Conservation (phyloP, 2,888 invertebrate species). For the Acrocyrtus sp. region DNA sequence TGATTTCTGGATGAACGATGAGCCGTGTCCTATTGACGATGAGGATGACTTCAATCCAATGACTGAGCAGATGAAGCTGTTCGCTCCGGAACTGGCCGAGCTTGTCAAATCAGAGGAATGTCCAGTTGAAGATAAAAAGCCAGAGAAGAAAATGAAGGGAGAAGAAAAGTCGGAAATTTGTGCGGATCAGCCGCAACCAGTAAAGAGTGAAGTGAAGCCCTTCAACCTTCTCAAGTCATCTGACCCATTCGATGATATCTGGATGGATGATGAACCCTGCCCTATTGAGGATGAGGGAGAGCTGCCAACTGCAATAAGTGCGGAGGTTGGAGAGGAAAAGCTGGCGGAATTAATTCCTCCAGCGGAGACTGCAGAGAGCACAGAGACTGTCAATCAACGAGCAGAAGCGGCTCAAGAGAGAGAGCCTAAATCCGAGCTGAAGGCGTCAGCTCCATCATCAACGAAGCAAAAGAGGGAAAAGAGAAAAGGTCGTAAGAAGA, state of each 20-base stretch:
- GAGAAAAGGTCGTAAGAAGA: slow-evolving; percentile 19
- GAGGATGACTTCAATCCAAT: slow-evolving; percentile 21
- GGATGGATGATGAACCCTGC: slow-evolving; percentile 53
- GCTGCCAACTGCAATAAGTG: no score
- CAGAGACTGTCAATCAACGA: background rate
- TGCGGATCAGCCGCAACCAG: background rate
- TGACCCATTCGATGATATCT: slow-evolving; percentile 38
- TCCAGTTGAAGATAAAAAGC: background rate
- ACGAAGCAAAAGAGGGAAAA: slow-evolving; percentile 9
- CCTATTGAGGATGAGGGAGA: slow-evolving; percentile 49
- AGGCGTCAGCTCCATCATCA: background rate
- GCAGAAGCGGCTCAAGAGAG: background rate
- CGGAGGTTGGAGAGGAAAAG: no score
- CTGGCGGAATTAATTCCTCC: background rate
- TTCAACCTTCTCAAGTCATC: slow-evolving; percentile 35
- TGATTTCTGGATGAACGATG: slow-evolving; percentile 52
- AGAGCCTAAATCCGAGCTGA: slow-evolving; percentile 2
- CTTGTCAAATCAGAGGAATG: background rate
- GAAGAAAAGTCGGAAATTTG: background rate
- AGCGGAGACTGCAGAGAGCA: background rate
- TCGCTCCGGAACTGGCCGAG: slow-evolving; percentile 30
- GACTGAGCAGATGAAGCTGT: slow-evolving; percentile 39
- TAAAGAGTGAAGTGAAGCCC: background rate
- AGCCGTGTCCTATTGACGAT: slow-evolving; percentile 35
- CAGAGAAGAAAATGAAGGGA: background rate